Conservation (phyloP, 2,113 vertebrate species). For the Solenodon paradoxus region DNA sequence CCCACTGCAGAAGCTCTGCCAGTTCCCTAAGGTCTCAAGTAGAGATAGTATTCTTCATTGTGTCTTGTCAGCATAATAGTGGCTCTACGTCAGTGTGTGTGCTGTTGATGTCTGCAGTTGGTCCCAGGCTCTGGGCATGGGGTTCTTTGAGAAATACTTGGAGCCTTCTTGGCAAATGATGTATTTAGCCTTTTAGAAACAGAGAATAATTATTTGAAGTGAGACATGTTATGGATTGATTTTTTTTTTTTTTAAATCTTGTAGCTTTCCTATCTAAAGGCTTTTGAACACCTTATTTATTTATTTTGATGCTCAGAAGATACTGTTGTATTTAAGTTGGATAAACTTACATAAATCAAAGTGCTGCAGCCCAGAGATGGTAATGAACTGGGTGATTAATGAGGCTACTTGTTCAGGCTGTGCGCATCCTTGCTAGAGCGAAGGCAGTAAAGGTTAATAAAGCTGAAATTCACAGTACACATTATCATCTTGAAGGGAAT, state of each 20-base stretch:
- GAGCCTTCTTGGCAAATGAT: constrained; percentile 36
- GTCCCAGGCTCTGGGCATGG: not conserved
- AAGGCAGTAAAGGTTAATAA: constrained; percentile 40
- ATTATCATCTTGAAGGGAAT: constrained; percentile 25
- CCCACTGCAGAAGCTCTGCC: constrained; percentile 37
- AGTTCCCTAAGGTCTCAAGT: constrained; percentile 36
- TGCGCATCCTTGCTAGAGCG: not conserved
- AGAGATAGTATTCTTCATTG: constrained; percentile 51
- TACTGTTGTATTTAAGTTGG: constrained; percentile 30
- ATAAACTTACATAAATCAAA: constrained; percentile 1
- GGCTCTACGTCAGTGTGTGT: constrained; percentile 25
- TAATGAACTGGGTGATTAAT: not conserved
- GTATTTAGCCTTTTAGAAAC: constrained; percentile 39
- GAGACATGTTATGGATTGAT: not conserved
- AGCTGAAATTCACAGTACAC: not conserved
- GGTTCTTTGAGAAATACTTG: constrained; percentile 45
- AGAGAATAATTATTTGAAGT: not conserved
- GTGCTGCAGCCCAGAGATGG: not conserved
- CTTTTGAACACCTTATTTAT: constrained; percentile 53
- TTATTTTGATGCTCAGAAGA: constrained; percentile 36
- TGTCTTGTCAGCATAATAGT: constrained; percentile 52
- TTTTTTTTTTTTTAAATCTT: constrained; percentile 16
- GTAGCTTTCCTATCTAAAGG: constrained; percentile 28
- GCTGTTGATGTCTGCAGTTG: constrained; percentile 50
- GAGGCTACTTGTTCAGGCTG: not conserved